A percentile compares a stretch with the other conserved stretches of the same genome.
These are phyloP conservation scores for Bactericera cockerelli DNA, from an alignment of 1,140 invertebrate species.

Conservation along the genomic window DNA sequence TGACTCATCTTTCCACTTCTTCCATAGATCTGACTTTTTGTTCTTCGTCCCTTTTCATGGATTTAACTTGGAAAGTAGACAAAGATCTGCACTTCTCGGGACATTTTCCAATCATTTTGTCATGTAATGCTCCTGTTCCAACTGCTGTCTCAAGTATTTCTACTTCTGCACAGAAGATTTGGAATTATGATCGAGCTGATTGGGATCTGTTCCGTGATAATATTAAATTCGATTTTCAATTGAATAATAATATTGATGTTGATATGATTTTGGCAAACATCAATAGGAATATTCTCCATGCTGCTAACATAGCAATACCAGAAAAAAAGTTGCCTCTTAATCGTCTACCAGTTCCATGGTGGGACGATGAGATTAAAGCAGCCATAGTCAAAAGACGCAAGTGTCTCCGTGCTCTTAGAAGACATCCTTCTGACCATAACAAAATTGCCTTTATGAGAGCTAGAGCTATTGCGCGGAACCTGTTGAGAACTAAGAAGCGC, in stretches of 20 bases:
- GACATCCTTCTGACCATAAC: neutral
- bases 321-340: neutral
- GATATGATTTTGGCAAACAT: neutral
- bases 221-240: neutral
- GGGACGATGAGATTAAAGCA: neutral
- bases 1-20: neutral
- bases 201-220: neutral
- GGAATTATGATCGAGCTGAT: neutral
- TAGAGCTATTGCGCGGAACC: neutral
- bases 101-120: neutral
- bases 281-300: neutral
- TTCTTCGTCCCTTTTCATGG: neutral
- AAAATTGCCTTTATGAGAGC: slow-evolving; percentile 1
- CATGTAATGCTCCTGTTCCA: neutral
- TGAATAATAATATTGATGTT: neutral
- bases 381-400: neutral
- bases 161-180: neutral
- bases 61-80: neutral
- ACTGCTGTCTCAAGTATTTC: neutral
- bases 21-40: slow-evolving; percentile 5
- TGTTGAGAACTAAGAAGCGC: neutral
- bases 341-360: neutral
- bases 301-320: neutral
- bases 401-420: neutral
- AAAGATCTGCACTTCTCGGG: neutral